Percentiles rank a stretch among this genome's conserved stretches.
Conservation (phyloP, 92 coral and sea anemone genomes). For the Palythoa heliodiscus region DNA sequence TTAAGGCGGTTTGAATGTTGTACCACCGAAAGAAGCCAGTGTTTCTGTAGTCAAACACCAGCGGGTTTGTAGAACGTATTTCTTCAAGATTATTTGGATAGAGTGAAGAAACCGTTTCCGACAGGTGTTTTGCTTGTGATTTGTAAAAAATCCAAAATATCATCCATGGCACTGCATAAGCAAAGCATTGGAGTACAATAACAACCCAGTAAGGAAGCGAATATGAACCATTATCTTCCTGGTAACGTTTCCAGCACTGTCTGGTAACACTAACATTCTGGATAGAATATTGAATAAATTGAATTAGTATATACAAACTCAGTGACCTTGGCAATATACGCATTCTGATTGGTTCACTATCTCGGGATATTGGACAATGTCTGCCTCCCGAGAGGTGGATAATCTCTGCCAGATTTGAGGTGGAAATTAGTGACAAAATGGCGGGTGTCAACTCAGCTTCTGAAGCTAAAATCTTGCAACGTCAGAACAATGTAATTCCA, state of each 20-base stretch:
- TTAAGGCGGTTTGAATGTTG: not conserved
- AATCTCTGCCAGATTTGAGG: no score
- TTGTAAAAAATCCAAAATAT: constrained; percentile 20
- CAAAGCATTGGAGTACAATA: constrained; percentile 10
- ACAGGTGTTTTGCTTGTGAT: constrained; percentile 1
- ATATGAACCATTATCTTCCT: not conserved
- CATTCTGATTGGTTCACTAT: no score
- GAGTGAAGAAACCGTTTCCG: not conserved
- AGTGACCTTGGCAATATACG: no score
- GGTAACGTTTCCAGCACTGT: constrained; percentile 18
- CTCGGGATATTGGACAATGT: no score
- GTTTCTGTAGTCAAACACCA: not conserved
- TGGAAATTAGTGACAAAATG: no score
- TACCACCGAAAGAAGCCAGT: constrained; percentile 15
- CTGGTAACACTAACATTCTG: constrained; percentile 1
- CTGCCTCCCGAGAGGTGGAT: no score
- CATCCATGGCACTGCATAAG: constrained; percentile 9
- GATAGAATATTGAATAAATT: not conserved
- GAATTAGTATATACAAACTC: no score
- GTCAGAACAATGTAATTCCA: no score
- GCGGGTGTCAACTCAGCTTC: no score
- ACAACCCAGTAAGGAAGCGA: constrained; percentile 1
- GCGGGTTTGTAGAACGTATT: not conserved
- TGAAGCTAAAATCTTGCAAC: no score
- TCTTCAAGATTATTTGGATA: not conserved